Conservation (phyloP, 2,113 vertebrate genomes). For the Lophius piscatorius region DNA sequence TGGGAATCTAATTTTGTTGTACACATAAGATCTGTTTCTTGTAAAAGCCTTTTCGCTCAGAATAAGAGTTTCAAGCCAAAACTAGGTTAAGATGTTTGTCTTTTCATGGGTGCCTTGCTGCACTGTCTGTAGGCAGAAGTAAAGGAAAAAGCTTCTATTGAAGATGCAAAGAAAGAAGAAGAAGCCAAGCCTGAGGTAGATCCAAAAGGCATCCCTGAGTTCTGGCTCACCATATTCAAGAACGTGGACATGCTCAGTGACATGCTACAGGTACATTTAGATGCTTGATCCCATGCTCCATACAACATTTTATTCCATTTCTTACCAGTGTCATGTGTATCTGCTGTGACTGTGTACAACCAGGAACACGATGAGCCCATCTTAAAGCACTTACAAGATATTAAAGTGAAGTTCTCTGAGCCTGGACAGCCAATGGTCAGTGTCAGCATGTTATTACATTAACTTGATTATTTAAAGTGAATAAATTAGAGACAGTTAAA, state of each 20-base stretch:
- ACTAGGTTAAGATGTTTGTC: too few relatives aligned
- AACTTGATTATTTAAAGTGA: not conserved
- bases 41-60: too few relatives aligned
- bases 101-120: conserved; percentile 8
- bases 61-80: too few relatives aligned
- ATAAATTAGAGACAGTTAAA: not conserved
- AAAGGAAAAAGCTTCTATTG: conserved; percentile 88
- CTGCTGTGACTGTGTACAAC: conserved; percentile 3
- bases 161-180: conserved; percentile 87
- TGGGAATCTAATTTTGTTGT: too few relatives aligned
- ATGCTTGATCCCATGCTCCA: not conserved
- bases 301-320: not conserved
- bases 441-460: conserved; percentile 23
- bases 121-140: conserved; percentile 83
- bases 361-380: conserved; percentile 98
- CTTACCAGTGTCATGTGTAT: not conserved
- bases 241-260: conserved; percentile 97
- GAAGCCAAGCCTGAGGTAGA: conserved; percentile 79
- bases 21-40: conserved; percentile 2
- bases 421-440: conserved; percentile 95
- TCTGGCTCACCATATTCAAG: conserved; percentile 98
- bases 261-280: conserved; percentile 87
- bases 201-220: conserved; percentile 93
- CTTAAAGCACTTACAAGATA: conserved; percentile 94
- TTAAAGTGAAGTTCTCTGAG: conserved; percentile 96